Percentiles rank a stretch among this genome's conserved stretches.
Evolutionary conservation across 1,140 invertebrate genomes (phyloP).

Genomic region (Atopsyche davidsoni): DNA sequence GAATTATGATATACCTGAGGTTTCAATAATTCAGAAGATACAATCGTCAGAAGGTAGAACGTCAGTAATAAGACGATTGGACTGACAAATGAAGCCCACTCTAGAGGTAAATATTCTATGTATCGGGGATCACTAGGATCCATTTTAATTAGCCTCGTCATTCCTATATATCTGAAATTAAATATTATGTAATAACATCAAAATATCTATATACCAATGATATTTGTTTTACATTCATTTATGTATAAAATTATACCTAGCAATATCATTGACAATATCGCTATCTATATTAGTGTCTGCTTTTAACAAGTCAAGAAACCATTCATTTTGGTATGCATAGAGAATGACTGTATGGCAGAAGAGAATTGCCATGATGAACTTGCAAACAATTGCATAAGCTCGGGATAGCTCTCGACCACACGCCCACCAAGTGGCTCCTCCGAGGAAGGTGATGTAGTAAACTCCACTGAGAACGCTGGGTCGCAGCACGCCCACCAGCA

Average conservation of each 20-base stretch:
- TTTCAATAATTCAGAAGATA: constrained; percentile 61
- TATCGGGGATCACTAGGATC: constrained; percentile 56
- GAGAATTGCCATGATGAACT: constrained; percentile 66
- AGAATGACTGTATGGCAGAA: constrained; percentile 68
- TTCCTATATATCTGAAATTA: constrained; percentile 59
- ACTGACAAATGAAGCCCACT: constrained; percentile 70
- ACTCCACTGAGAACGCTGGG: constrained; percentile 74
- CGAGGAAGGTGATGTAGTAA: constrained; percentile 83
- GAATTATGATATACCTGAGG: constrained; percentile 55
- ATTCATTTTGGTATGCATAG: constrained; percentile 83
- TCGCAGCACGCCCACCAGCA: constrained; percentile 68
- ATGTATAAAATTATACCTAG: no score
- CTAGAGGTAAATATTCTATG: constrained; percentile 49
- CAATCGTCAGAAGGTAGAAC: constrained; percentile 66
- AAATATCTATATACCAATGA: constrained; percentile 5
- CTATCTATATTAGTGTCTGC: no score
- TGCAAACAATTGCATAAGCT: constrained; percentile 67
- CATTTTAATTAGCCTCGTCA: constrained; percentile 54
- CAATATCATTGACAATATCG: constrained; percentile 60
- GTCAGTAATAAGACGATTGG: constrained; percentile 68
- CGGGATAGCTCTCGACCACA: constrained; percentile 67
- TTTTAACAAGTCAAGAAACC: constrained; percentile 66
- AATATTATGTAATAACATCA: constrained; percentile 19
- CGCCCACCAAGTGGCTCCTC: constrained; percentile 82
- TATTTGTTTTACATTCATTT: no score